Evolutionary conservation across 2,797 vertebrate species (phyloP).

Genomic region (Hybognathus amarus): DNA sequence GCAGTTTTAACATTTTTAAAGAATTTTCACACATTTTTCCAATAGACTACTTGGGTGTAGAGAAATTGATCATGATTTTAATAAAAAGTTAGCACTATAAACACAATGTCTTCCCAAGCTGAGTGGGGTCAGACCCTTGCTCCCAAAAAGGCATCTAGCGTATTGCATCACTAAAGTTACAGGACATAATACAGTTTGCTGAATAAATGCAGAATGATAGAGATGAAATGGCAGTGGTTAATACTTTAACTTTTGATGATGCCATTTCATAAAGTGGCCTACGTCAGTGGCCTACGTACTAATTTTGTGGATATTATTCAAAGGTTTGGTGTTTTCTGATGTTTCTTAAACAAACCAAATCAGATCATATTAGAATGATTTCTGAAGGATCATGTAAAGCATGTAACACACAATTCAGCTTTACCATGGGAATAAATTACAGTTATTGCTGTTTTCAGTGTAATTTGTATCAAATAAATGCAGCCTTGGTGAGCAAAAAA

Average conservation of each 20-base stretch:
- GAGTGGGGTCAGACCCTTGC: not conserved
- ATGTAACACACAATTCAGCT: not conserved
- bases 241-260: not conserved
- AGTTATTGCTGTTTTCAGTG: not conserved
- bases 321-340: not conserved
- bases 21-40: not conserved
- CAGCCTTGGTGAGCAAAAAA: not conserved
- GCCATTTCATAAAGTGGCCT: not conserved
- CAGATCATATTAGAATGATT: not conserved
- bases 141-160: not conserved
- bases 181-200: not conserved
- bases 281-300: not conserved
- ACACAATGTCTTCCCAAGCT: not conserved
- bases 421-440: not conserved
- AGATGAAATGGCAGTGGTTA: not conserved
- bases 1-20: slow-evolving; percentile 5
- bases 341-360: not conserved
- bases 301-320: not conserved
- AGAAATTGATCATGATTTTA: slow-evolving; percentile 4
- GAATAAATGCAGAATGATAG: not conserved
- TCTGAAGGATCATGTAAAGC: not conserved
- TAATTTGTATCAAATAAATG: not conserved
- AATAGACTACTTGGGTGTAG: not conserved
- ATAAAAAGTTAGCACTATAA: not conserved
- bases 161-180: not conserved